A percentile compares a stretch with the other conserved stretches of the same genome.
Conservation (phyloP, 2,113 vertebrate genomes). For the Thoracochromis brauschi region DNA sequence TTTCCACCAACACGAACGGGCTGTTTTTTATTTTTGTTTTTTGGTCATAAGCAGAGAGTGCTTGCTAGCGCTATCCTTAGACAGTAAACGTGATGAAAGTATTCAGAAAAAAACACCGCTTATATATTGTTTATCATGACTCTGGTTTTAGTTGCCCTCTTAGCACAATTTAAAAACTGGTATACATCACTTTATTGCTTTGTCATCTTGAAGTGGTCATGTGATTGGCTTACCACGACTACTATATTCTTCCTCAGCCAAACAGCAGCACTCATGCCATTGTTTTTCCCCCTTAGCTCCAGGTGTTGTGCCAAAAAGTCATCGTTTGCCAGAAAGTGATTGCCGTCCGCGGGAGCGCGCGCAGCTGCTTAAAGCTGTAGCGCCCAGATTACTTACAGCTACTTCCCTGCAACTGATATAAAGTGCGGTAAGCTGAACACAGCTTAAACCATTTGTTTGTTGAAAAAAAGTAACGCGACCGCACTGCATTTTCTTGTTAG, state of each 20-base stretch:
- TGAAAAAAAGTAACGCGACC: background rate
- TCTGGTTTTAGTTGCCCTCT: background rate
- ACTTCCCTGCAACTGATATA: background rate
- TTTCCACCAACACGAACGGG: background rate
- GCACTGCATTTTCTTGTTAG: background rate
- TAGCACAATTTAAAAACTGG: background rate
- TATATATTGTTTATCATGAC: background rate
- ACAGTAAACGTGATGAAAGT: background rate
- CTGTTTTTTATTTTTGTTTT: background rate
- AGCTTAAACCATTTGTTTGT: background rate
- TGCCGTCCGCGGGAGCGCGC: accelerated
- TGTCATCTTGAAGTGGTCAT: background rate
- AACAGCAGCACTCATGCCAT: background rate
- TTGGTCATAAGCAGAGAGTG: background rate
- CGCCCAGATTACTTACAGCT: background rate
- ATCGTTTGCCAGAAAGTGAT: background rate
- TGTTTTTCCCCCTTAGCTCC: background rate
- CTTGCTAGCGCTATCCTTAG: background rate
- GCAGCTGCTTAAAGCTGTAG: background rate
- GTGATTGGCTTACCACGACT: background rate
- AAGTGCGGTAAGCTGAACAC: background rate
- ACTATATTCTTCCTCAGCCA: background rate
- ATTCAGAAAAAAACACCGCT: background rate
- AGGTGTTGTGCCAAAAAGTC: background rate
- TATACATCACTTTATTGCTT: background rate